Conservation (phyloP, 2,797 vertebrate genomes). For the Syncerus caffer region DNA sequence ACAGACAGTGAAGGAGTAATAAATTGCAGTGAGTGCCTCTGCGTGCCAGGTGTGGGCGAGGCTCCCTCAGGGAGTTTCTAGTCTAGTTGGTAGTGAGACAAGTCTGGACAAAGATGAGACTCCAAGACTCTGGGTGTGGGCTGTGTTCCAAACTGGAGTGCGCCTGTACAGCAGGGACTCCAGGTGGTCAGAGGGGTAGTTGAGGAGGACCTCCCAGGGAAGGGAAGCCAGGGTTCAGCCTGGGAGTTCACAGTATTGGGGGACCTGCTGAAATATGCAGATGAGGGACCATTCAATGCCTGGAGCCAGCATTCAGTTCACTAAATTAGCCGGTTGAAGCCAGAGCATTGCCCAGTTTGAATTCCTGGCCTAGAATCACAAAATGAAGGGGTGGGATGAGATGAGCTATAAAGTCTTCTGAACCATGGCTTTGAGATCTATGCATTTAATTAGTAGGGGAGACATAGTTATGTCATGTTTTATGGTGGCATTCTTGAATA, state of each 20-base stretch:
- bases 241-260: neutral
- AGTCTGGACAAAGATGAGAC: neutral
- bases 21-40: neutral
- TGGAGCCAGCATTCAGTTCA: neutral
- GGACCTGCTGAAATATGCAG: neutral
- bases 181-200: neutral
- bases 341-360: neutral
- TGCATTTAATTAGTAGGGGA: neutral
- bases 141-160: neutral
- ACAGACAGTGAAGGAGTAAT: neutral
- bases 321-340: neutral
- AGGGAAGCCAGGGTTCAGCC: neutral
- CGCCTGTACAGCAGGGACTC: neutral
- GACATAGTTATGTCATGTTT: neutral
- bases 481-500: neutral
- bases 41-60: neutral
- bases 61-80: neutral
- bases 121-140: neutral
- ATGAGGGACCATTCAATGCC: neutral
- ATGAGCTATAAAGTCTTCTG: neutral
- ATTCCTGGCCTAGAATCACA: neutral
- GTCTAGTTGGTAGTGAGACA: neutral
- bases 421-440: neutral
- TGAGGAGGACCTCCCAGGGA: neutral
- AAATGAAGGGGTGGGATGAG: neutral